phyloP scores from a whole-genome alignment of 2,113 vertebrate genomes.

The Chloropsis cyanopogon region DNA sequence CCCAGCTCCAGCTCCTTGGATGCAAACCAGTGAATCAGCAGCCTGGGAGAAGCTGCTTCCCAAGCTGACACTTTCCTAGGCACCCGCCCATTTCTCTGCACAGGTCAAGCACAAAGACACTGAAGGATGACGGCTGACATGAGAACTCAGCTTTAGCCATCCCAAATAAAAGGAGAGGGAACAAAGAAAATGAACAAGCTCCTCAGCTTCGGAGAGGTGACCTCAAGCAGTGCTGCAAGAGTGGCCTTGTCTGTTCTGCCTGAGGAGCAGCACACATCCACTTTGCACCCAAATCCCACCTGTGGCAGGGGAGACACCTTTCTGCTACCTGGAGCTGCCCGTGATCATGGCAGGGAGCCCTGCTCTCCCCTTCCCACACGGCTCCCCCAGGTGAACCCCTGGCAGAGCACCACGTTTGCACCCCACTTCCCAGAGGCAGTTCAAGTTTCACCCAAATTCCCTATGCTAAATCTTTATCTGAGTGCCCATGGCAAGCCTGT shows the following conservation, averaged over 20 bases:
- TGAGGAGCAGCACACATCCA: rapidly evolving
- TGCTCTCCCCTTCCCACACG: not conserved
- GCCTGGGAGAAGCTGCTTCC: not conserved
- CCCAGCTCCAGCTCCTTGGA: not conserved
- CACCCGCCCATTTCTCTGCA: not conserved
- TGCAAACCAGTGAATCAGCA: not conserved
- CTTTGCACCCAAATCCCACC: not conserved
- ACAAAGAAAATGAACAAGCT: not conserved
- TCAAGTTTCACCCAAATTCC: conserved; percentile 53
- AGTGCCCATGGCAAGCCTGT: conserved; percentile 45
- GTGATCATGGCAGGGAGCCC: not conserved
- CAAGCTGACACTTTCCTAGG: not conserved
- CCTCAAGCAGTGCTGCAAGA: not conserved
- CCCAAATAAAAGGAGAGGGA: not conserved
- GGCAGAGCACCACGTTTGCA: not conserved
- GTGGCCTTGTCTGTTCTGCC: not conserved
- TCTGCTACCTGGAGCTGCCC: not conserved
- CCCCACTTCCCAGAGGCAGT: not conserved
- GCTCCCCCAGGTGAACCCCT: not conserved
- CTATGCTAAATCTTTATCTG: conserved; percentile 58
- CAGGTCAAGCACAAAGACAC: not conserved
- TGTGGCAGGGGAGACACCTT: not conserved
- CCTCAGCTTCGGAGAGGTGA: not conserved
- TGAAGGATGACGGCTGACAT: not conserved
- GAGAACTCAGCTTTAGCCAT: not conserved